Evolutionary conservation across 1,140 invertebrate species (phyloP).

Genomic region (Mesaphorura yosii): DNA sequence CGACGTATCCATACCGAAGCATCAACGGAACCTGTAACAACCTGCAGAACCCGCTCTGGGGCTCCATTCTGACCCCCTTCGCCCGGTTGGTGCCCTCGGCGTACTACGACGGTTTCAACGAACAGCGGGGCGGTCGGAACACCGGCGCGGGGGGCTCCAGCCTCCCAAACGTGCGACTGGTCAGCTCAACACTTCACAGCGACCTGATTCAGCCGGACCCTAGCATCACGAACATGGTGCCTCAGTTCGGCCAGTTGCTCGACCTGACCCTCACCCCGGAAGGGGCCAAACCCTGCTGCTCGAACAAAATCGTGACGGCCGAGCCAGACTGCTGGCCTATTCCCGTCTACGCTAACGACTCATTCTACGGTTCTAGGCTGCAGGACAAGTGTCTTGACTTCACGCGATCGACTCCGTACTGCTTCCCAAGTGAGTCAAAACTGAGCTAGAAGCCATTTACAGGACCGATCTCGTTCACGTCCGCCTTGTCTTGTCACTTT

Average conservation of each 20-base stretch:
- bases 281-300: too few species aligned
- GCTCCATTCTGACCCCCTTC: constrained; percentile 46
- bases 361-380: constrained; percentile 56
- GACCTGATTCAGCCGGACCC: constrained; percentile 83
- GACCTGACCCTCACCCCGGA: constrained; percentile 75
- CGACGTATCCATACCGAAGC: constrained; percentile 34
- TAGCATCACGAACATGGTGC: constrained; percentile 75
- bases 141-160: too few species aligned
- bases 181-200: constrained; percentile 76
- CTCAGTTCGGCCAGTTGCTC: constrained; percentile 89
- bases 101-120: constrained; percentile 48
- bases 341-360: constrained; percentile 71
- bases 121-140: constrained; percentile 39
- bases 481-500: not conserved
- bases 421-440: constrained; percentile 17
- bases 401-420: constrained; percentile 24
- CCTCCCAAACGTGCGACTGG: constrained; percentile 63
- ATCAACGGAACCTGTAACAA: constrained; percentile 46
- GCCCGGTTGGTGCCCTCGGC: constrained; percentile 42
- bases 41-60: constrained; percentile 42
- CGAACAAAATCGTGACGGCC: too few species aligned
- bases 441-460: not conserved
- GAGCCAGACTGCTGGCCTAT: constrained; percentile 41
- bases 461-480: not conserved
- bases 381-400: constrained; percentile 30